Base-by-base conservation (phyloP, 2,113 vertebrate genomes). In the Cepphus grylle region DNA sequence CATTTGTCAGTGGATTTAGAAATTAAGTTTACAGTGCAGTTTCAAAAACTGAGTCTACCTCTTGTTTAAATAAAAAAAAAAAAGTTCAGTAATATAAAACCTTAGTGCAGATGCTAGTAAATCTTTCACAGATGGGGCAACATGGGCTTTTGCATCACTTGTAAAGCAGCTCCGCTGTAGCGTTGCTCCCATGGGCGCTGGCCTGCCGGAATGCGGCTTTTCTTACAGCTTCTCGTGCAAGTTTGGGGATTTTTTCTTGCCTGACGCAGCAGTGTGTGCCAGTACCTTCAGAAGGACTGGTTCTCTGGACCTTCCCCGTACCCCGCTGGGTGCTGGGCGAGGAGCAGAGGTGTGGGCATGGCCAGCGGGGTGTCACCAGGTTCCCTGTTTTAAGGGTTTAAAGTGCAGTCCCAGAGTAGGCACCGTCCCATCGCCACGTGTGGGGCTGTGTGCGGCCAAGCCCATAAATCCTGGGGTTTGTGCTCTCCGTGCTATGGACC, bases 231-330 rank as follows among this genome's bases (percentile, higher is more conserved):
- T 32, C 12, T 4, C 72, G 5, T 45, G 15, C 67, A 40, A 4
- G 9, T n/a, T 3, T 8, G 76, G 72, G 74, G 32, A 1, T 0
- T 45, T 27, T 18, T 5, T 23, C 40, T 32, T 4, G 34, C n/a
- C 25, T 2, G 26, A 5, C 55, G 40, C 56, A 32, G 84, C 38
- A 3, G 2, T 2, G 4, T 27, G 63, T 12, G 56, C 38, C 29
- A 10, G 32, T 1, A 1, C 5, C 29, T 11, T 14, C 6, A 9
- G 5, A 27, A 12, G 22, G 42, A 0, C 17, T 11, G 62, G 0
- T 56, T 73, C 20, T 71, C 6, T 55, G 38, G 40, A 2, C 32
- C 49, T 14, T 27, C 7, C 0, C 19, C 2, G 21, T 3, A 0
- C 11, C 29, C 61, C 26, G 67, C 9, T 1, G 23, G 58, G 53